Base-by-base conservation (phyloP, 2,113 vertebrate genomes). In the Lepus timidus region DNA sequence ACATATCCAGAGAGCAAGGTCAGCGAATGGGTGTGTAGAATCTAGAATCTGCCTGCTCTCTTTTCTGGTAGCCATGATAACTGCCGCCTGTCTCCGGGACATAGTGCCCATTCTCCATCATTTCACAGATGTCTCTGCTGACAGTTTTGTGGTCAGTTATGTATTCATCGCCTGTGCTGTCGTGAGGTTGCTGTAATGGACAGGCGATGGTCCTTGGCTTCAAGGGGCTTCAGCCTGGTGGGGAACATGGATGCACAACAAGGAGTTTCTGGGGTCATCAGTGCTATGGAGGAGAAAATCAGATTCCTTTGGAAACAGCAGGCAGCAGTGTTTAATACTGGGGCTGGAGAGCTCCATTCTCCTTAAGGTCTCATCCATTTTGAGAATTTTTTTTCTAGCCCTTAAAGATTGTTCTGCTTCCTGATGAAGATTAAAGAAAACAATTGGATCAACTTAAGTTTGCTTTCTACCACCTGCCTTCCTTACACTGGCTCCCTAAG, bases 331-430 rank as follows among this genome's bases (percentile, higher is more conserved):
- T 22, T 33, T 78, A 78, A 65, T 1, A 19, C 70, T 25, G 6
- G 31, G 6, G 67, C 44, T 39, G 12, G 33, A 75, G 14, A 93
- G 75, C n/a, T 93, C 27, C 13, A 12, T 6, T 65, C 49, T 81
- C 17, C 33, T 31, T n/a, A 88, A 68, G 74, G 20, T 61, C 58
- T 62, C 55, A 44, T 39, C 36, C 31, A 11, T 51, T 65, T 25
- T 61, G 52, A 67, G 75, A 93, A 90, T 81, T 67, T 10, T 27
- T 49, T 58, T 58, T 70, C 73, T 82, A 4, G 27, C 25, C 67
- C 90, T 85, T 65, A 19, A 79, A 52, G 68, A 51, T 20, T 58
- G 4, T 65, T 91, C 81, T 79, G 29, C 65, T 96, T 84, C 7
- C 0, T 31, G 68, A 52, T 58, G 31, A 73, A 65, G 29, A 61